phyloP scores from a whole-genome alignment of 2,113 vertebrate species.

The Sinocyclocheilus grahami region DNA sequence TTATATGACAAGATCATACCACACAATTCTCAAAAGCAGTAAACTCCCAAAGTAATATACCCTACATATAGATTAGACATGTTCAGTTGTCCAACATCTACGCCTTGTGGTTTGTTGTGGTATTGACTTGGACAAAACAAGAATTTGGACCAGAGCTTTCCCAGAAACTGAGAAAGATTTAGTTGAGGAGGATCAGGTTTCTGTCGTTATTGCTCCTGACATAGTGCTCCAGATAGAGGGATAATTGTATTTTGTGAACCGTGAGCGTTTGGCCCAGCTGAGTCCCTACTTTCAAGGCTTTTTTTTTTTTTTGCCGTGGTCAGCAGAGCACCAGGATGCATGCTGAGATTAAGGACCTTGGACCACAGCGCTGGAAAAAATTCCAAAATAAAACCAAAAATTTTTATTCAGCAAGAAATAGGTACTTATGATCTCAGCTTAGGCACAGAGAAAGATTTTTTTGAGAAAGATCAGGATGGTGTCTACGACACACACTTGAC shows the following conservation, averaged over 20 bases:
- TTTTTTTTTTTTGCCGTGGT: constrained; percentile 79
- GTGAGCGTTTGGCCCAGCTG: constrained; percentile 72
- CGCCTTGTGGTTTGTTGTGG: background rate
- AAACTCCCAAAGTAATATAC: background rate
- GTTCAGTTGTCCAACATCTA: background rate
- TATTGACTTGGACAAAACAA: constrained; percentile 18
- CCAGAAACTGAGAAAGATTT: background rate
- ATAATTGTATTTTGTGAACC: constrained; percentile 80
- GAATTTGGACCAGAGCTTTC: constrained; percentile 24
- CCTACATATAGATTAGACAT: background rate
- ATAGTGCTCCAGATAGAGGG: constrained; percentile 74
- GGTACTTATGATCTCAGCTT: background rate
- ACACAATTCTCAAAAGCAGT: too few relatives aligned
- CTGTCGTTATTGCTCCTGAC: constrained; percentile 49
- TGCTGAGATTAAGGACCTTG: too few relatives aligned
- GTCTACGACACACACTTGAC: too few relatives aligned
- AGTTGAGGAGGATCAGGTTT: constrained; percentile 13
- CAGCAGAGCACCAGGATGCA: constrained; percentile 71
- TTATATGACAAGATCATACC: too few relatives aligned
- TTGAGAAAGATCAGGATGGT: too few relatives aligned
- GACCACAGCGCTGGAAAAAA: background rate
- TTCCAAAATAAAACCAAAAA: too few relatives aligned
- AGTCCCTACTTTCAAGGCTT: constrained; percentile 83
- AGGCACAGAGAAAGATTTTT: too few relatives aligned
- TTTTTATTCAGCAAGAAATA: background rate